A percentile compares a stretch with the other conserved stretches of the same genome.
These are phyloP conservation scores for Tipula vernalis DNA, from an alignment of 2,888 invertebrate genomes.

Conservation along the genomic window DNA sequence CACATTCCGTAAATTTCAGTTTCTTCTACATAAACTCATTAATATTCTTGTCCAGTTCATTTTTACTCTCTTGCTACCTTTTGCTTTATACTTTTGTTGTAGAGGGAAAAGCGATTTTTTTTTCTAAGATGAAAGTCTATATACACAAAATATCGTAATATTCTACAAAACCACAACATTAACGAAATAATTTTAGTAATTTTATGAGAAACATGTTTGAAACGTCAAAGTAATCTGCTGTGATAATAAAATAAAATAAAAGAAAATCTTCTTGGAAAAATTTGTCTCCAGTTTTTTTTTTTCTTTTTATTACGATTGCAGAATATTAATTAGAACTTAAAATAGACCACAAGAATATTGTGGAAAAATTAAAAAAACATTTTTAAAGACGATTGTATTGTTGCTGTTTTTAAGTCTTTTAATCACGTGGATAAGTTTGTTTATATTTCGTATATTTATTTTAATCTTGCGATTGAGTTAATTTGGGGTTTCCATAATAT, in stretches of 20 bases:
- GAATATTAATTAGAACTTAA: background rate
- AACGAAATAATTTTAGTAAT: background rate
- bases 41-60: background rate
- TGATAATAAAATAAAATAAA: background rate
- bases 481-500: background rate
- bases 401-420: background rate
- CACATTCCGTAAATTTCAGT: background rate
- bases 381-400: background rate
- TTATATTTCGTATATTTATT: background rate
- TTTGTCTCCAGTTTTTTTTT: background rate
- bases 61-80: background rate
- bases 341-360: background rate
- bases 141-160: background rate
- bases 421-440: background rate
- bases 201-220: background rate
- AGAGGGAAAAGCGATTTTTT: background rate
- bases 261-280: background rate
- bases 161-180: background rate
- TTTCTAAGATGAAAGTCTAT: background rate
- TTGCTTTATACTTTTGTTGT: background rate
- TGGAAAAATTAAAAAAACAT: background rate
- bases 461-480: background rate
- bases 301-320: background rate
- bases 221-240: background rate
- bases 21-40: background rate